Conservation (phyloP, 2,113 vertebrate species). For the Platysteira castanea region DNA sequence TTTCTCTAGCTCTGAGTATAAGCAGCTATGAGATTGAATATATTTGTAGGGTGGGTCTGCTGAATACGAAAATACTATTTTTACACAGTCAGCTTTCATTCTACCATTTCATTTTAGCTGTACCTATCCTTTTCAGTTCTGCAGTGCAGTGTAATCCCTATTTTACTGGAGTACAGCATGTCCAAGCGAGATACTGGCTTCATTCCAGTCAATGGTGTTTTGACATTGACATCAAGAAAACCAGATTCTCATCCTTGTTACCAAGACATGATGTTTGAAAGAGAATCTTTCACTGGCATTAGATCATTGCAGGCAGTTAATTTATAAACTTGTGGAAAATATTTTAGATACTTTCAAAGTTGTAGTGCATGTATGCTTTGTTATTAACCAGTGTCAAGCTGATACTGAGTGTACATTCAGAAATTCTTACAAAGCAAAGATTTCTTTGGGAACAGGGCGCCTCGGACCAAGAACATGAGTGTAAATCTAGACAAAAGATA, state of each 20-base stretch:
- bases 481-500: not conserved
- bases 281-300: not conserved
- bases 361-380: not conserved
- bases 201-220: conserved; percentile 1
- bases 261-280: not conserved
- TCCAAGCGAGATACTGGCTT: not conserved
- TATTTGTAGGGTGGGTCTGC: not conserved
- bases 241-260: not conserved
- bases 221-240: not conserved
- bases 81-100: not conserved
- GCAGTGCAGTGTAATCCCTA: conserved; percentile 15
- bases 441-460: not conserved
- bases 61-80: conserved; percentile 22
- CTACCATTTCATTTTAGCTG: not conserved
- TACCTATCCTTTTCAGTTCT: conserved; percentile 16
- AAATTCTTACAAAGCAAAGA: not conserved
- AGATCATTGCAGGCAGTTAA: not conserved
- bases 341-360: not conserved
- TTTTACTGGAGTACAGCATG: conserved; percentile 2
- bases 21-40: not conserved
- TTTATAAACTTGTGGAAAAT: not conserved
- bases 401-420: not conserved
- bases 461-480: not conserved
- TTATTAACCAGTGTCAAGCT: not conserved
- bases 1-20: not conserved